Evolutionary conservation across 2,797 vertebrate species (phyloP).

Genomic region (Crypturellus tataupa): DNA sequence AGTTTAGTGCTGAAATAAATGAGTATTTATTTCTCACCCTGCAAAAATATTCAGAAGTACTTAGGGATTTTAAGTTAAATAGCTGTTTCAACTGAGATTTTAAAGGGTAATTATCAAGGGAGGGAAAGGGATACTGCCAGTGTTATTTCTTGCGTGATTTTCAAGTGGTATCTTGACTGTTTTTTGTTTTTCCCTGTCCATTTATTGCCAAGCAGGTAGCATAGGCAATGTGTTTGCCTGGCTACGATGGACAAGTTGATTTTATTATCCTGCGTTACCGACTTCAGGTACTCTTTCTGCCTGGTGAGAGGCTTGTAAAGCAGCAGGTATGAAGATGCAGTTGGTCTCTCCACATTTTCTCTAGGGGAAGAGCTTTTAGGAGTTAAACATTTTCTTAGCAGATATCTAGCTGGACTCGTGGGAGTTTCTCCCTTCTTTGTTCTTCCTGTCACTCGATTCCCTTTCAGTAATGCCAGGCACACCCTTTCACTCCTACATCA

Average conservation of each 20-base stretch:
- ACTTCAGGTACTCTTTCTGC: slow-evolving; percentile 31
- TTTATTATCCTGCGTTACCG: not conserved
- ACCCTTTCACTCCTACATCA: slow-evolving; percentile 41
- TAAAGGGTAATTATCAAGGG: slow-evolving; percentile 54
- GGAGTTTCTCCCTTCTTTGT: slow-evolving; percentile 40
- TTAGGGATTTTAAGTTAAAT: slow-evolving; percentile 39
- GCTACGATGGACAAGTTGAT: not conserved
- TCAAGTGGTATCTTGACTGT: not conserved
- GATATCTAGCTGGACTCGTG: not conserved
- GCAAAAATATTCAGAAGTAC: not conserved
- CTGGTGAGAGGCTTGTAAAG: not conserved
- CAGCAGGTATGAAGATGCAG: not conserved
- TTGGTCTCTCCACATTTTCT: not conserved
- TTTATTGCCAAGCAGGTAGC: not conserved
- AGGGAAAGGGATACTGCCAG: slow-evolving; percentile 3
- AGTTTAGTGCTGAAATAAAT: not conserved
- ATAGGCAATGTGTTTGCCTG: not conserved
- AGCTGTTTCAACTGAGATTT: slow-evolving; percentile 45
- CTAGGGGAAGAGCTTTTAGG: not conserved
- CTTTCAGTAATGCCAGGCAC: slow-evolving; percentile 47
- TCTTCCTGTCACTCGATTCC: slow-evolving; percentile 46
- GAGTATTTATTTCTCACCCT: slow-evolving; percentile 22
- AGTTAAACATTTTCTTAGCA: not conserved
- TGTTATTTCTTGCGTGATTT: not conserved
- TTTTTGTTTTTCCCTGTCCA: not conserved